These are phyloP conservation scores for Crax fasciolata DNA, from an alignment of 2,797 vertebrate species.

Conservation along the genomic window DNA sequence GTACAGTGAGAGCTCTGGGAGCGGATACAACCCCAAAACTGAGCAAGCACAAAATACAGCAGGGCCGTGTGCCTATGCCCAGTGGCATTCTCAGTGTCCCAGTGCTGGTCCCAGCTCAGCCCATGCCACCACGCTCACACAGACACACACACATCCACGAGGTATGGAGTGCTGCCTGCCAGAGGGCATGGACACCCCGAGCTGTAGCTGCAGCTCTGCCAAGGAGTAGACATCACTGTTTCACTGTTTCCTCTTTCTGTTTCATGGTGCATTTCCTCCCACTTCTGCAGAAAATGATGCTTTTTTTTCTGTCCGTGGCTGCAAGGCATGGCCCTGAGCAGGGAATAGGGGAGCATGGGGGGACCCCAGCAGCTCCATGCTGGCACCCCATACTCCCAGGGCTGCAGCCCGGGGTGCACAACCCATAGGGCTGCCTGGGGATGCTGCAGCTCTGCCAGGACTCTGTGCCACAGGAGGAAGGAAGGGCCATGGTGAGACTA, in stretches of 20 bases:
- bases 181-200: fast-evolving
- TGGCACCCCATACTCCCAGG: fast-evolving
- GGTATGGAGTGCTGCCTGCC: fast-evolving
- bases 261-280: neutral
- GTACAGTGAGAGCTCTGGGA: neutral
- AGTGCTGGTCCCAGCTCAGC: neutral
- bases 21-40: neutral
- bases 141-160: fast-evolving
- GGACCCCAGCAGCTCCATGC: neutral
- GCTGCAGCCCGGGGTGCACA: neutral
- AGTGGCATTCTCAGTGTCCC: neutral
- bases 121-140: neutral
- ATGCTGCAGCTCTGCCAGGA: neutral
- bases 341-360: fast-evolving
- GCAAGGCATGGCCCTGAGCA: neutral
- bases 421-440: neutral
- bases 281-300: fast-evolving
- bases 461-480: neutral
- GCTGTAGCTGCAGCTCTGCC: neutral
- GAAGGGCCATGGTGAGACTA: neutral
- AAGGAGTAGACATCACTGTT: neutral
- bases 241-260: constrained; percentile 4
- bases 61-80: too few relatives aligned
- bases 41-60: neutral
- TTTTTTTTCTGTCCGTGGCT: neutral